Evolutionary conservation across 2,113 vertebrate genomes (phyloP).

Genomic region (Neomonachus schauinslandi): DNA sequence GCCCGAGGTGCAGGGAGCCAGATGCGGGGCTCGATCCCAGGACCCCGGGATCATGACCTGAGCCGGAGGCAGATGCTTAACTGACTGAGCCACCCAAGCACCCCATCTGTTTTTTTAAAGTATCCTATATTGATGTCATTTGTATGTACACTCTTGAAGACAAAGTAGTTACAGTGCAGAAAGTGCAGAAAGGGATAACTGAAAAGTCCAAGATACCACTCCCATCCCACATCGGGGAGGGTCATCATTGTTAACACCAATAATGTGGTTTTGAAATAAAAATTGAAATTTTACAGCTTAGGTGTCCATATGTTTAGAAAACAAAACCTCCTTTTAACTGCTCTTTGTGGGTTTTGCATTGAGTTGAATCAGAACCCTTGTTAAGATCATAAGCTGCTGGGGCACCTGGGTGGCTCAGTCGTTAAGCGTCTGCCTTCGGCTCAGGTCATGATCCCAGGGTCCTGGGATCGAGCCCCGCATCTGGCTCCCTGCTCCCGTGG

Average conservation of each 20-base stretch:
- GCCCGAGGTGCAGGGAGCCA: no score
- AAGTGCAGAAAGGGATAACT: neutral
- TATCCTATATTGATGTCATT: neutral
- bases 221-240: neutral
- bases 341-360: neutral
- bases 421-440: no score
- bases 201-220: neutral
- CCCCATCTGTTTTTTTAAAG: neutral
- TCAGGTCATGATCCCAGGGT: no score
- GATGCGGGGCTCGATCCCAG: no score
- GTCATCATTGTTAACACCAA: neutral
- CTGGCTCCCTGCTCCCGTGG: no score
- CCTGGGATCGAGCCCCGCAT: no score
- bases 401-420: no score
- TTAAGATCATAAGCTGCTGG: neutral
- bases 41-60: no score
- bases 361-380: neutral
- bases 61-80: no score
- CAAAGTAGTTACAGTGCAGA: neutral
- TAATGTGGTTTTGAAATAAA: conserved; percentile 19
- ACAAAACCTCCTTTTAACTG: neutral
- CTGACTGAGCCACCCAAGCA: no score
- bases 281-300: neutral
- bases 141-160: neutral
- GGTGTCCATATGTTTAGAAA: neutral